phyloP scores from a whole-genome alignment of 2,888 invertebrate genomes.

The Aethes cnicana region DNA sequence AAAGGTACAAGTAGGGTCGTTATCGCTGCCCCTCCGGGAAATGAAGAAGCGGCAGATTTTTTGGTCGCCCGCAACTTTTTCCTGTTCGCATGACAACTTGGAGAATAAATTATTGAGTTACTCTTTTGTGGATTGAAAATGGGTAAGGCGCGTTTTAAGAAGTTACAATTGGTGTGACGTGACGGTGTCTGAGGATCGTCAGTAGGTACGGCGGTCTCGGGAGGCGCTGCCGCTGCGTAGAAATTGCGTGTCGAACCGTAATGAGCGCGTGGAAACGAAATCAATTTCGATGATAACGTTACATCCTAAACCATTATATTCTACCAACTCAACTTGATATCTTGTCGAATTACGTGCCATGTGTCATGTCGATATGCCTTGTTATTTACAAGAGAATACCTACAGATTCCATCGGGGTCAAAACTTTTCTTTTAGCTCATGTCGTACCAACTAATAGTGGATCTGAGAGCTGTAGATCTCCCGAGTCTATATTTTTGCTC shows the following conservation, averaged over 20 bases:
- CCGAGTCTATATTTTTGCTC: too few relatives aligned
- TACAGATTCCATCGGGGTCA: too few relatives aligned
- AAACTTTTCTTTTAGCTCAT: too few relatives aligned
- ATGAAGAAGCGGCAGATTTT: constrained; percentile 59
- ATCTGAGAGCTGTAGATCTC: too few relatives aligned
- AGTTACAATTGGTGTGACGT: constrained; percentile 6
- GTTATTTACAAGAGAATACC: too few relatives aligned
- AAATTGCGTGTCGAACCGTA: too few relatives aligned
- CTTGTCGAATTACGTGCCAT: too few relatives aligned
- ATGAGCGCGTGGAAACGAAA: constrained; percentile 7
- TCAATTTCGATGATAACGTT: neutral
- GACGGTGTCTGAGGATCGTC: constrained; percentile 7
- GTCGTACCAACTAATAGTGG: too few relatives aligned
- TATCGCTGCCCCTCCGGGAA: constrained; percentile 66
- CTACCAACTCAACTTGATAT: neutral
- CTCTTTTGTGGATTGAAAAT: constrained; percentile 35
- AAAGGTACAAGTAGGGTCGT: constrained; percentile 69
- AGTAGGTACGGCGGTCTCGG: neutral
- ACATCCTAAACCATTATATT: neutral
- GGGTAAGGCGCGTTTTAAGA: constrained; percentile 15
- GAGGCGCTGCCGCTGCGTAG: constrained; percentile 1
- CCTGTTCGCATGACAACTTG: constrained; percentile 51
- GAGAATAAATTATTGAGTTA: constrained; percentile 52
- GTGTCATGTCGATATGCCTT: too few relatives aligned
- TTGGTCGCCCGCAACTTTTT: constrained; percentile 56